Conservation (phyloP, 2,888 invertebrate genomes). For the Leucozona laternaria region DNA sequence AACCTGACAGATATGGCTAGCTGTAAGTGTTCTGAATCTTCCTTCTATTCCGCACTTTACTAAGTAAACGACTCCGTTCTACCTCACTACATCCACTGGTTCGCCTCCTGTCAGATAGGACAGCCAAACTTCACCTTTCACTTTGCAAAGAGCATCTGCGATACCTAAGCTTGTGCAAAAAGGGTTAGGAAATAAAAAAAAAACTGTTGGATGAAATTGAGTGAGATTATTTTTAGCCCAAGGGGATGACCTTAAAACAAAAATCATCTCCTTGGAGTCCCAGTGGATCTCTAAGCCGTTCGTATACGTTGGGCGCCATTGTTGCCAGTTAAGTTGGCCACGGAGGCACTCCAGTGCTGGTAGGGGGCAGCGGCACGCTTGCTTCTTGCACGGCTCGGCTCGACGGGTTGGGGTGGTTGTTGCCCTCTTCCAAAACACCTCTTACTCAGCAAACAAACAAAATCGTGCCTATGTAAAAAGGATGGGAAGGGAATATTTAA, state of each 20-base stretch:
- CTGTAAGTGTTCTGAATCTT: background rate
- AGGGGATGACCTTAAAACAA: background rate
- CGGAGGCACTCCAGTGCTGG: background rate
- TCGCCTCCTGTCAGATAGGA: too few species aligned
- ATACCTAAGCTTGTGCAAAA: background rate
- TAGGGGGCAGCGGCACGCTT: too few species aligned
- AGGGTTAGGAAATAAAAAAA: background rate
- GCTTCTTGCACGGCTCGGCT: too few species aligned
- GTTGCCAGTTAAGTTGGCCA: background rate
- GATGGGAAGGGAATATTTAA: too few species aligned
- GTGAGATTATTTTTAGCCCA: background rate
- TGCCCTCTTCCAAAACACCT: too few species aligned
- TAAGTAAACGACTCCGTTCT: background rate
- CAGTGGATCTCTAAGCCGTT: background rate
- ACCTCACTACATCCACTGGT: background rate
- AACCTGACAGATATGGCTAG: background rate
- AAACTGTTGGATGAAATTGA: background rate
- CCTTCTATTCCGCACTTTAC: background rate
- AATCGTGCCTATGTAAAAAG: too few species aligned
- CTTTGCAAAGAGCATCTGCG: background rate
- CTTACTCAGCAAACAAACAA: too few species aligned
- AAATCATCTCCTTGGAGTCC: conserved; percentile 3
- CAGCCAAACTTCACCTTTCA: background rate
- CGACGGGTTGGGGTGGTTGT: too few species aligned
- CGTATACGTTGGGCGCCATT: background rate